Evolutionary conservation across 2,888 invertebrate species (phyloP).

Genomic region (Scaeva pyrastri): DNA sequence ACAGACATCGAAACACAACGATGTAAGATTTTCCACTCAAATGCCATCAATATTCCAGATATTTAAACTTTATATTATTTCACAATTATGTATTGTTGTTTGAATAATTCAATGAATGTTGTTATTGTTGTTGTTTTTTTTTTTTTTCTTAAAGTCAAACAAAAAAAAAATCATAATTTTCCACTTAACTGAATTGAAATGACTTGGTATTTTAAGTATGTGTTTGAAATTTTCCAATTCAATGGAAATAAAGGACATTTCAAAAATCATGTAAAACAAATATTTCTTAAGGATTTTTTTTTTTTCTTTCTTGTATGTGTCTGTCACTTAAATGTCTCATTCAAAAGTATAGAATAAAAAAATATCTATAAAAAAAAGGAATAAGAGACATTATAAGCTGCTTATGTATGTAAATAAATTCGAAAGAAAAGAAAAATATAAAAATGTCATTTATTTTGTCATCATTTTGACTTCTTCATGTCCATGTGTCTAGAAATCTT

Average conservation of each 20-base stretch:
- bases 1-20: not conserved
- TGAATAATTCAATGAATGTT: constrained; percentile 16
- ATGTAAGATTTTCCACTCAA: constrained; percentile 10
- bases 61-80: no score
- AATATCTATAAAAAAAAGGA: not conserved
- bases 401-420: not conserved
- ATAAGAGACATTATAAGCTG: not conserved
- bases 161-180: constrained; percentile 13
- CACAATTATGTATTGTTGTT: not conserved
- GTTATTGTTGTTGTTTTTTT: no score
- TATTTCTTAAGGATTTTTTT: no score
- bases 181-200: constrained; percentile 3
- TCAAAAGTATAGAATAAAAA: no score
- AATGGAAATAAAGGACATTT: not conserved
- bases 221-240: constrained; percentile 2
- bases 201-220: not conserved
- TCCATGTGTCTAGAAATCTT: no score
- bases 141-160: not conserved
- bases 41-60: not conserved
- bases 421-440: no score
- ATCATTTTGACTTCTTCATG: not conserved
- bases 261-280: not conserved
- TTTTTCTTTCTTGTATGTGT: no score
- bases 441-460: not conserved
- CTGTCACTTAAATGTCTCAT: no score